These are phyloP conservation scores for Stichopus horrens DNA, from an alignment of 53 echinoderm and acorn worm genomes.

Conservation along the genomic window DNA sequence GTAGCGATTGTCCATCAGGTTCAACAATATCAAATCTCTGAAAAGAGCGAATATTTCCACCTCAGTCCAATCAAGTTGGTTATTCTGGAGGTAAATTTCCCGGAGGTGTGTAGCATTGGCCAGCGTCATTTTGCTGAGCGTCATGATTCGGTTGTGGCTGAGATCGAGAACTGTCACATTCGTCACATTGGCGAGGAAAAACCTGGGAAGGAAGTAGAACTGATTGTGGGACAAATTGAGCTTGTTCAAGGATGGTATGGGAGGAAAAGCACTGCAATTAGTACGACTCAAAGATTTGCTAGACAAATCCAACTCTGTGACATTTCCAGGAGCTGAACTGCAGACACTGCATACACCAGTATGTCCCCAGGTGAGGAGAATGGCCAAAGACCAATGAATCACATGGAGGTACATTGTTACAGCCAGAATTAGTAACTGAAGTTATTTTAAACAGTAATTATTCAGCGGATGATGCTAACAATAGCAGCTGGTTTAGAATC, in stretches of 20 bases:
- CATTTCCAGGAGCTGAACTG: no score
- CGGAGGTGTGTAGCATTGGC: not conserved
- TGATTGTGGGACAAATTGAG: constrained; percentile 19
- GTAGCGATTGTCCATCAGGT: not conserved
- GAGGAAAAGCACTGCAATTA: not conserved
- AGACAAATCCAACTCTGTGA: not conserved
- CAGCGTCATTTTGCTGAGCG: not conserved
- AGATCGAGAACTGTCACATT: not conserved
- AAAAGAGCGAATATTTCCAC: not conserved
- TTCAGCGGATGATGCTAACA: no score
- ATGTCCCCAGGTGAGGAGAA: no score
- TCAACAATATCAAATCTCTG: not conserved
- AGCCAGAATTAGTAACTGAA: no score
- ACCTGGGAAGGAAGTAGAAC: not conserved
- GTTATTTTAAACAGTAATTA: no score
- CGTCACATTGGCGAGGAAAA: not conserved
- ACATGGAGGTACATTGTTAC: no score
- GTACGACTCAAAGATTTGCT: not conserved
- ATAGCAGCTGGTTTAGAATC: no score
- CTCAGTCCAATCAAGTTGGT: not conserved
- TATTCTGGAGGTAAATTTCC: constrained; percentile 14
- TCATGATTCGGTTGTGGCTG: not conserved
- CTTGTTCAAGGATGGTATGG: not conserved
- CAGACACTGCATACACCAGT: no score
- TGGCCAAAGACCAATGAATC: no score